These are phyloP conservation scores for Endotricha flammealis DNA, from an alignment of 2,888 invertebrate species.

Conservation along the genomic window DNA sequence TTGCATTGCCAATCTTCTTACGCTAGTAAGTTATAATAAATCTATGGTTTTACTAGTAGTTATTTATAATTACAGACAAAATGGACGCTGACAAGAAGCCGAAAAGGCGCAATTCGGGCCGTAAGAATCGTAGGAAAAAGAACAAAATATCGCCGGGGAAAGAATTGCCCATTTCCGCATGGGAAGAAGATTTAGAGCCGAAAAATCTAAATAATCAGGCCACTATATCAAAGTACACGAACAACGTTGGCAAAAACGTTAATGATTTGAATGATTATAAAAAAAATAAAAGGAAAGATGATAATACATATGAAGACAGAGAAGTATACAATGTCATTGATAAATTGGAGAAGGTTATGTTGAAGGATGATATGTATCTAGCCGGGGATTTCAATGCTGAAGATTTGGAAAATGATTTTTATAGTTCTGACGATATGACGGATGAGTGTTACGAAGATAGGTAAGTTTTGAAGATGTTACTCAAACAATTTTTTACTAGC, in stretches of 20 bases:
- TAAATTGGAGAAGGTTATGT: constrained; percentile 54
- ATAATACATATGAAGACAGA: constrained; percentile 27
- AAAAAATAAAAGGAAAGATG: constrained; percentile 24
- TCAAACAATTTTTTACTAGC: too few species aligned
- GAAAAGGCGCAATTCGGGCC: constrained; percentile 50
- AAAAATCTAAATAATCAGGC: constrained; percentile 34
- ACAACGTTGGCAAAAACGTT: constrained; percentile 57
- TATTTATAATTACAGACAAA: constrained; percentile 35
- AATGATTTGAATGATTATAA: constrained; percentile 44
- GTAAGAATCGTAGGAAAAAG: constrained; percentile 57
- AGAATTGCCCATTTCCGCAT: constrained; percentile 28
- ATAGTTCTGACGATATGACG: constrained; percentile 50
- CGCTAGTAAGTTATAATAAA: too few species aligned
- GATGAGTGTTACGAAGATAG: constrained; percentile 55
- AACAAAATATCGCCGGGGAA: constrained; percentile 53
- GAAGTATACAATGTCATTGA: constrained; percentile 57
- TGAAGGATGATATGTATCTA: constrained; percentile 60
- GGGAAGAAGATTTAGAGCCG: constrained; percentile 10
- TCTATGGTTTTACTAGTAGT: too few species aligned
- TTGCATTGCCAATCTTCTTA: too few species aligned
- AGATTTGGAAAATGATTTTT: constrained; percentile 54
- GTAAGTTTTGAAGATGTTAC: too few species aligned
- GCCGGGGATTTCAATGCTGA: constrained; percentile 53
- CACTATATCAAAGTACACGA: constrained; percentile 34
- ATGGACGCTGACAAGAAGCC: constrained; percentile 45